Conservation (phyloP, 2,113 vertebrate species). For the Anseranas semipalmata region DNA sequence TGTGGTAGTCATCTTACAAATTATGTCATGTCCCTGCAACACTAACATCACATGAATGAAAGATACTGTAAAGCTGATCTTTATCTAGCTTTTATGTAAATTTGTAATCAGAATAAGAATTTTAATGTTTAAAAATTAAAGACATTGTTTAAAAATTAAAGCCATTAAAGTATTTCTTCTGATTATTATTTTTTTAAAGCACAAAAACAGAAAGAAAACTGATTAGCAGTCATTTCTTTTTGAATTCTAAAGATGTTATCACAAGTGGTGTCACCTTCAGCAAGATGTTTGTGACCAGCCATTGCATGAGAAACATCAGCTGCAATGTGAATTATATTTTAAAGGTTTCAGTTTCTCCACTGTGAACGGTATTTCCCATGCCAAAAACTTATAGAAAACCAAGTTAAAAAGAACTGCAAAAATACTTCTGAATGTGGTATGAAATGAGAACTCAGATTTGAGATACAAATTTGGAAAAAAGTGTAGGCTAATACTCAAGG, state of each 20-base stretch:
- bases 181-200: neutral
- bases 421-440: neutral
- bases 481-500: neutral
- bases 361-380: neutral
- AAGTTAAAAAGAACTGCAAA: neutral
- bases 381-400: neutral
- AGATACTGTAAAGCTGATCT: neutral
- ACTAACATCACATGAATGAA: neutral
- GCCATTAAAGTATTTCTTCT: neutral
- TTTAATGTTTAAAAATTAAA: conserved; percentile 67
- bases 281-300: neutral
- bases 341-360: conserved; percentile 16
- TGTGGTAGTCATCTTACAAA: neutral
- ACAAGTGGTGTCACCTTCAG: neutral
- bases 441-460: neutral
- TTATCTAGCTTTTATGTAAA: neutral
- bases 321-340: neutral
- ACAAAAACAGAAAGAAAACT: neutral
- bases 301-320: neutral
- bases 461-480: neutral
- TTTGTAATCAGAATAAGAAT: conserved; percentile 27
- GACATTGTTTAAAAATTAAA: conserved; percentile 64
- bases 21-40: neutral
- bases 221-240: neutral
- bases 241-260: neutral